Evolutionary conservation across 2,888 invertebrate genomes (phyloP), one percentile per base, ranked within the genome.

Genomic region (Hoplodrina blanda): DNA sequence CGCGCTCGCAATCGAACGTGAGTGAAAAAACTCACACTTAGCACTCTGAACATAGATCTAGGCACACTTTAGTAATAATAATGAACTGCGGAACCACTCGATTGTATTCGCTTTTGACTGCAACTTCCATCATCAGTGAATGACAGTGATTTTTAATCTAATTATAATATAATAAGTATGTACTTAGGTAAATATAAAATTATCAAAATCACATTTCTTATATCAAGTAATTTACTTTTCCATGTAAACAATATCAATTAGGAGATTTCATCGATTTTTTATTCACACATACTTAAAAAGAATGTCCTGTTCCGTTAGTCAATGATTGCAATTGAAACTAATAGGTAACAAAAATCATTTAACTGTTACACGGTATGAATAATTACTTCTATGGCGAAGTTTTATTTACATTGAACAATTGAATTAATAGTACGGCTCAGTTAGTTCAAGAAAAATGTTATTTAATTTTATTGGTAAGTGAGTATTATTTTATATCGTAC

Each of bases 361-460:
- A 66, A 79, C 66, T 66, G 61, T 54, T 62, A 79, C 66, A 79
- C 15, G 63, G 30, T 53, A 50, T 55, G n/a, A 62, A 63, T 66
- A 62, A 66, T 62, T 67, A 75, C 54, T n/a, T 60, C 15, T 2
- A 20, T 17, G 10, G 1, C 33, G 52, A 53, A 19, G 63, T 67
- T 75, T n/a, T 62, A 75, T 79, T 61, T 61, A 57, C 63, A 70
- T 64, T 67, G 37, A 54, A 64, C 37, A 52, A 49, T 46, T 66
- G 53, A 52, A 37, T 52, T 37, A 52, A 50, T 33, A 25, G 53
- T 33, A 63, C 65, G 46, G 49, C 41, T 44, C 20, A 20, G 20
- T 56, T 15, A 41, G 17, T 54, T 71, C 54, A 20, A 41, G 54
- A 50, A 71, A 33, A 62, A 78, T 78, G 78, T 20, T 80, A 57